A percentile compares a stretch with the other conserved stretches of the same genome.
Conservation (phyloP, 2,113 vertebrate species). For the Enhydra lutris region DNA sequence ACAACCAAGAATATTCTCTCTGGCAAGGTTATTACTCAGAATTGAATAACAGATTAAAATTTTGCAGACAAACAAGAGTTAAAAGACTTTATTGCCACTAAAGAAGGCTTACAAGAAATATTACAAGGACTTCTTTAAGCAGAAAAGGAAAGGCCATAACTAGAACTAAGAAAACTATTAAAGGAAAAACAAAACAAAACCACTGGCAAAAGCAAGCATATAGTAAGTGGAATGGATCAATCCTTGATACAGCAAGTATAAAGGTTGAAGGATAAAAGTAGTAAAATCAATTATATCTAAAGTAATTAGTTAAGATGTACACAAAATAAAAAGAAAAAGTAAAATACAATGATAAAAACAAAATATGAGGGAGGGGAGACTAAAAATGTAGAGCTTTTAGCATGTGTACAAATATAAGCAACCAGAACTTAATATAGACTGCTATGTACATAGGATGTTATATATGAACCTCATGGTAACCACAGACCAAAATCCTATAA, state of each 20-base stretch:
- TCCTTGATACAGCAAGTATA: background rate
- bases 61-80: background rate
- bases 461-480: background rate
- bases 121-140: background rate
- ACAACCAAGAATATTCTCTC: background rate
- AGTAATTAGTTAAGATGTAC: background rate
- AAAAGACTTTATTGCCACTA: background rate
- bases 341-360: background rate
- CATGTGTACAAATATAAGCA: background rate
- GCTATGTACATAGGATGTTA: background rate
- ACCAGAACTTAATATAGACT: background rate
- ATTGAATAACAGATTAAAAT: background rate
- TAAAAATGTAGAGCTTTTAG: background rate
- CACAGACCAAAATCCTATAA: background rate
- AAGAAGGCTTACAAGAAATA: background rate
- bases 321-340: background rate
- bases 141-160: background rate
- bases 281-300: background rate
- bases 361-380: background rate
- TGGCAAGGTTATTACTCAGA: background rate
- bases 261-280: background rate
- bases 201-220: background rate
- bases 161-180: background rate
- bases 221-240: background rate
- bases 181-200: too few relatives aligned